Evolutionary conservation across 2,797 vertebrate genomes (phyloP).

Genomic region (Bradypodion pumilum): DNA sequence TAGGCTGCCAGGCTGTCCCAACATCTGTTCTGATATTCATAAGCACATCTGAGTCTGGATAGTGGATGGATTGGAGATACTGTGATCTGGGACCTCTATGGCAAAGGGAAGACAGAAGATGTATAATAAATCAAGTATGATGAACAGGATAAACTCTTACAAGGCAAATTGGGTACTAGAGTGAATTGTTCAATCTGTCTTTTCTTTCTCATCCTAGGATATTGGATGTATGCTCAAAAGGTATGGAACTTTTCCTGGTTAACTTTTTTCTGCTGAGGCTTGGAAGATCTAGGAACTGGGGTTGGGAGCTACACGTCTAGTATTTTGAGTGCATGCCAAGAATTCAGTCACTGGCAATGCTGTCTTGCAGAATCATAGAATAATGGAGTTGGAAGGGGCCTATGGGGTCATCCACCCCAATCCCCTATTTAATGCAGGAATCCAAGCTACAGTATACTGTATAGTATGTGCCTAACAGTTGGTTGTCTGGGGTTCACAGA

Average conservation of each 20-base stretch:
- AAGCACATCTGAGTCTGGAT: neutral
- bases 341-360: neutral
- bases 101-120: neutral
- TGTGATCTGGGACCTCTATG: neutral
- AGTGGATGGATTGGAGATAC: neutral
- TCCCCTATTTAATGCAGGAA: no score
- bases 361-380: neutral
- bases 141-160: neutral
- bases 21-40: neutral
- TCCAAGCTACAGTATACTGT: no score
- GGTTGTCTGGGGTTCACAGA: no score
- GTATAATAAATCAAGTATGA: neutral
- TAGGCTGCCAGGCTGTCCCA: neutral
- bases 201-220: slow-evolving; percentile 60
- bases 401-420: no score
- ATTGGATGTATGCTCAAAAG: slow-evolving; percentile 70
- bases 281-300: neutral
- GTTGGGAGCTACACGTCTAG: neutral
- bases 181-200: neutral
- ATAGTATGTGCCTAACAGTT: no score
- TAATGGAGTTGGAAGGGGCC: no score
- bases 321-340: neutral
- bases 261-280: neutral
- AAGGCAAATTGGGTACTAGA: neutral
- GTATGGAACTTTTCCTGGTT: slow-evolving; percentile 56